Evolutionary conservation across 1,140 invertebrate species (phyloP).

Genomic region (Ceratosolen solmsi): DNA sequence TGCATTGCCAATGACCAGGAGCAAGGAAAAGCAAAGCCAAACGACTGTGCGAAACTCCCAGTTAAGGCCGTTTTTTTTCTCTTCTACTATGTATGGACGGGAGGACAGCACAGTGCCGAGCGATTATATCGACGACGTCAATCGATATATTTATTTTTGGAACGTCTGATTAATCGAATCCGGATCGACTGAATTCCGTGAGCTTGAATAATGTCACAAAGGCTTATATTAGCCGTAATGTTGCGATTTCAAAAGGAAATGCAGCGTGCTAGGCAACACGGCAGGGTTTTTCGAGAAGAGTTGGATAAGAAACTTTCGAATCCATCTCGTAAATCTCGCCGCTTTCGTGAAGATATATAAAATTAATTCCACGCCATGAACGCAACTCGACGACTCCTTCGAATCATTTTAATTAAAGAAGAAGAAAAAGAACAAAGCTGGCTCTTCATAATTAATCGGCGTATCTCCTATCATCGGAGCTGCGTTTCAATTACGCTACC

Average conservation of each 20-base stretch:
- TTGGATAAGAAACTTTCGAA: background rate
- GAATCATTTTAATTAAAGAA: background rate
- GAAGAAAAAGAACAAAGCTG: too few relatives aligned
- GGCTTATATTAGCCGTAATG: background rate
- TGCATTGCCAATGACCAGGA: too few relatives aligned
- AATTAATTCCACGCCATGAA: background rate
- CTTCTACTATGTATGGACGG: too few relatives aligned
- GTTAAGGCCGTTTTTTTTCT: too few relatives aligned
- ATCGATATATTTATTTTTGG: background rate
- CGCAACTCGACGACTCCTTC: background rate
- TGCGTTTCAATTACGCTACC: background rate
- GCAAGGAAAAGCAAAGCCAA: too few relatives aligned
- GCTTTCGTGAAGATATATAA: background rate
- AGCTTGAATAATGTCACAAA: background rate
- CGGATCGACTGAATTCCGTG: background rate
- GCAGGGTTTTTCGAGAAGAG: background rate
- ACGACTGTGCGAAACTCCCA: too few relatives aligned
- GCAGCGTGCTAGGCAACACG: too few relatives aligned
- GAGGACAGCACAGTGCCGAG: background rate
- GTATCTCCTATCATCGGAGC: background rate
- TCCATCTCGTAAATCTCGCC: background rate
- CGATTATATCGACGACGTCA: background rate
- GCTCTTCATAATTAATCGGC: background rate
- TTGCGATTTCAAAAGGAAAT: too few relatives aligned
- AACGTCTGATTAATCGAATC: background rate